Evolutionary conservation across 2,888 invertebrate genomes (phyloP).

Genomic region (Chydorus sphaericus): DNA sequence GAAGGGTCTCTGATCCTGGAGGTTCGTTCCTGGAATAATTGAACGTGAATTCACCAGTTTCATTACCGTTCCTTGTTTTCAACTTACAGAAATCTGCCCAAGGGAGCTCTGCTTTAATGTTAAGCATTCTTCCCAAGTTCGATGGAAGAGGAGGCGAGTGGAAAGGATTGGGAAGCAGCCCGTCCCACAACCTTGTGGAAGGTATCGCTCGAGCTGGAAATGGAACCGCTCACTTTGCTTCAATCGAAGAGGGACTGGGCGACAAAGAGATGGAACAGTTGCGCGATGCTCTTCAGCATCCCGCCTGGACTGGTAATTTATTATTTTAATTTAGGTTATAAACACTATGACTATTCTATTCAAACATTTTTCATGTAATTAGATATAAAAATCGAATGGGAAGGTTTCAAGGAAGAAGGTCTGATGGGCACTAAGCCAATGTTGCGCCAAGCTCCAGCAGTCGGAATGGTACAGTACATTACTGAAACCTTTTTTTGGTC

Average conservation of each 20-base stretch:
- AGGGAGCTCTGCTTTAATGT: no score
- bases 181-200: conserved; percentile 26
- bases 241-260: conserved; percentile 22
- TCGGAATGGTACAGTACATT: no score
- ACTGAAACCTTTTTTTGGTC: no score
- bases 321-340: background rate
- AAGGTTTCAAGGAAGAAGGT: conserved; percentile 15
- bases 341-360: no score
- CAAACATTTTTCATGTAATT: no score
- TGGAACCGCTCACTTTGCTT: conserved; percentile 27
- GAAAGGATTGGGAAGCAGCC: conserved; percentile 25
- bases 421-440: no score
- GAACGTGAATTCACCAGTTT: no score
- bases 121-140: conserved; percentile 32
- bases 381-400: conserved; percentile 20
- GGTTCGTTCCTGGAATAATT: no score
- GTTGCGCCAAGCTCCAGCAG: no score
- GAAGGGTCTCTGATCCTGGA: no score
- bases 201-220: conserved; percentile 27
- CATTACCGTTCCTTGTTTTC: no score
- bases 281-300: conserved; percentile 22
- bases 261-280: conserved; percentile 23
- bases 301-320: conserved; percentile 19
- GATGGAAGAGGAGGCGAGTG: conserved; percentile 20
- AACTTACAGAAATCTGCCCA: no score